Percentiles rank a stretch among this genome's conserved stretches.
phyloP scores from a whole-genome alignment of 2,888 invertebrate genomes.

The Taphrorychus bicolor region DNA sequence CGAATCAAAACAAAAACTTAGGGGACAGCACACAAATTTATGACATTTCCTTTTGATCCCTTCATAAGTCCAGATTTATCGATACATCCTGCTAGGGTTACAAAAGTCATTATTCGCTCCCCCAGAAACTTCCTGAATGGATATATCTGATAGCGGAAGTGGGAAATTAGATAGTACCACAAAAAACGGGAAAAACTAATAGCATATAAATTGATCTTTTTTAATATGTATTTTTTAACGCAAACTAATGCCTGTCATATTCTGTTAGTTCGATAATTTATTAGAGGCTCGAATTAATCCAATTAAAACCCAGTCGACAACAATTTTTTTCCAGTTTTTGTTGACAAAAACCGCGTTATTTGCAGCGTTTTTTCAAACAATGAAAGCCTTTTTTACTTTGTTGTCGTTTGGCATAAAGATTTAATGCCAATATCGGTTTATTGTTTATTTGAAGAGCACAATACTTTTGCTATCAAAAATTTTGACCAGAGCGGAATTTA shows the following conservation, averaged over 20 bases:
- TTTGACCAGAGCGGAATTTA: background rate
- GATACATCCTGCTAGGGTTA: constrained; percentile 12
- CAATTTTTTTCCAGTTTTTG: constrained; percentile 1
- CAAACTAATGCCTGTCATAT: background rate
- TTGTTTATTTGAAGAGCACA: too few species aligned
- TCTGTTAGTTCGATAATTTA: background rate
- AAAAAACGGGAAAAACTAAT: constrained; percentile 18
- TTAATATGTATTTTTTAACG: background rate
- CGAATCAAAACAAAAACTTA: background rate
- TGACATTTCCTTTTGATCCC: background rate
- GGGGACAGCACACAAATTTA: background rate
- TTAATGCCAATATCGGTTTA: background rate
- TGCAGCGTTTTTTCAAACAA: background rate
- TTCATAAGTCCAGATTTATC: background rate
- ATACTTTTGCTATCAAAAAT: background rate
- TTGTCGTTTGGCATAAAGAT: background rate
- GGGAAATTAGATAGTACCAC: constrained; percentile 30
- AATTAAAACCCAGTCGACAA: background rate
- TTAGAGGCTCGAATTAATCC: background rate
- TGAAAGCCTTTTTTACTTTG: background rate
- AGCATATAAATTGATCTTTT: background rate
- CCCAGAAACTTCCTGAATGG: constrained; percentile 31
- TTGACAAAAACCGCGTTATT: background rate
- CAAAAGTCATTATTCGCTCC: constrained; percentile 29
- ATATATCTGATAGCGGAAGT: constrained; percentile 37